Evolutionary conservation across 2,797 vertebrate genomes (phyloP).

Genomic region (Megalops cyprinoides): DNA sequence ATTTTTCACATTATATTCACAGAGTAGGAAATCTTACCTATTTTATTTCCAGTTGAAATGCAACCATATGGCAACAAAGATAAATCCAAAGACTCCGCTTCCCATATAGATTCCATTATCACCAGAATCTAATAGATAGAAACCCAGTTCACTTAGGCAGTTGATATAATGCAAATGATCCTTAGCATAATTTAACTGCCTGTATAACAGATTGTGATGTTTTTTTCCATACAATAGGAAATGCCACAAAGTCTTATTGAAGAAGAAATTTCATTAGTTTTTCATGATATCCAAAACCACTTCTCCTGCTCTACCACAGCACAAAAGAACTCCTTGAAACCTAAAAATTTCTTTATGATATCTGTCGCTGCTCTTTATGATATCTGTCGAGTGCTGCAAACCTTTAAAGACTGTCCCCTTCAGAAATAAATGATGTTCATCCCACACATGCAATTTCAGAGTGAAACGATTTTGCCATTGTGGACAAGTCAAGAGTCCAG

Average conservation of each 20-base stretch:
- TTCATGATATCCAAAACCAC: no score
- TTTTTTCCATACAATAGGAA: neutral
- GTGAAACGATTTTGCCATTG: no score
- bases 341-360: no score
- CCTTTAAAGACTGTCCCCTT: no score
- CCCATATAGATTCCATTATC: constrained; percentile 99
- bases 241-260: neutral
- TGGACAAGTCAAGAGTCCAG: no score
- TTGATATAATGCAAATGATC: neutral
- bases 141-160: neutral
- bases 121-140: constrained; percentile 82
- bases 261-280: neutral
- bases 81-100: constrained; percentile 92
- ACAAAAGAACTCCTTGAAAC: no score
- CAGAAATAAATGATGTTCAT: no score
- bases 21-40: constrained; percentile 72
- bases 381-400: no score
- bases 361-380: no score
- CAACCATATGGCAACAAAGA: constrained; percentile 93
- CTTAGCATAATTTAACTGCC: neutral
- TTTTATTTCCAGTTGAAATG: constrained; percentile 97
- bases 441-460: no score
- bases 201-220: neutral
- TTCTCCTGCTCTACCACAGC: no score
- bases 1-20: neutral